Evolutionary conservation across 2,888 invertebrate genomes (phyloP), one percentile per base, ranked within the genome.

Genomic region (Sepiola atlantica): DNA sequence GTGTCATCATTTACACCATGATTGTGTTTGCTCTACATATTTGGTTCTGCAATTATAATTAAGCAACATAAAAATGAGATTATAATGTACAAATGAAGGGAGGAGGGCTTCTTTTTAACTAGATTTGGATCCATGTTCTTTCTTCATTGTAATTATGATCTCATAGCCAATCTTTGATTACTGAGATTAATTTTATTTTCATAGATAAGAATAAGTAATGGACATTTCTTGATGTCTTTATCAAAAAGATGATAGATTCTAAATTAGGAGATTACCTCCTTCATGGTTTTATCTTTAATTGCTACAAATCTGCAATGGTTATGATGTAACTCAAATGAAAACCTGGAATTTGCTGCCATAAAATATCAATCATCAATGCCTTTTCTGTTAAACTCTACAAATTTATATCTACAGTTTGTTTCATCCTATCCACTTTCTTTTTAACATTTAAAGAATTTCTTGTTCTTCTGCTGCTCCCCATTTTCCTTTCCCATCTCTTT

Each of bases 281-380:
- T 21, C 28, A 16, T 77, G n/a, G n/a, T n/a, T 77, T 77, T n/a
- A 77, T 77, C 16, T 77, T 32, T 77, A n/a, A 77, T n/a, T 16
- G n/a, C n/a, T 77, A 77, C 77, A 77, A 77, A 77, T 77, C 77
- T 77, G 77, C 77, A 77, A 77, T 77, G n/a, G 77, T 77, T 77
- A n/a, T 77, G 77, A 77, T 10, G 28, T 14, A 77, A n/a, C 14
- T 8, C n/a, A 77, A 32, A 32, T 4, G 16, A 32, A 77, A 77
- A 32, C 77, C 77, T 77, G 77, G 77, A 77, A 77, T 77, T 77
- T 77, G 77, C 77, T 77, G n/a, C 77, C 77, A 77, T 77, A 77
- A 77, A 77, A 77, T 77, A 77, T 77, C 77, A n/a, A 14, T 77
- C 77, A 77, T 77, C 77, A 77, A 77, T 77, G n/a, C n/a, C 77